Percentiles rank a stretch among this genome's conserved stretches.
phyloP scores from a whole-genome alignment of 2,888 invertebrate species.

The Dione juno region DNA sequence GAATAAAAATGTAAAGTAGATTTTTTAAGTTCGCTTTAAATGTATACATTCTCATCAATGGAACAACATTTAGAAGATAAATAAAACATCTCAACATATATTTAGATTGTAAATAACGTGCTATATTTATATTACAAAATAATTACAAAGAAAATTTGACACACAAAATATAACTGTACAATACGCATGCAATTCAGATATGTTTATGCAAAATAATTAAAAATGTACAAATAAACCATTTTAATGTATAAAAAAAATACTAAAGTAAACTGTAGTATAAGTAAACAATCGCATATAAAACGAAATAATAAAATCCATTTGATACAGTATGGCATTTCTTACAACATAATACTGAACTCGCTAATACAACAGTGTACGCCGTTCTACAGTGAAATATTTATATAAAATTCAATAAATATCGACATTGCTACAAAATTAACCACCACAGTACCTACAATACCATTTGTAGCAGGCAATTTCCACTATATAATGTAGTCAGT shows the following conservation, averaged over 20 bases:
- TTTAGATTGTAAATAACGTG: conserved; percentile 80
- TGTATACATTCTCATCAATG: not conserved
- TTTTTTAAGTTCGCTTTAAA: not conserved
- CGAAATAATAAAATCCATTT: conserved; percentile 73
- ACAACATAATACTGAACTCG: conserved; percentile 81
- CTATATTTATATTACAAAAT: conserved; percentile 84
- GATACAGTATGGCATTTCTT: conserved; percentile 79
- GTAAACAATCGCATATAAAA: conserved; percentile 67
- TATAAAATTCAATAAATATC: conserved; percentile 51
- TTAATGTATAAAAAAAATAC: conserved; percentile 61
- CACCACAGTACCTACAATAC: conserved; percentile 41
- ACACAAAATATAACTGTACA: conserved; percentile 80
- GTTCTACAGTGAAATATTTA: conserved; percentile 53
- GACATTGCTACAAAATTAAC: conserved; percentile 44
- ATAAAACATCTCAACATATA: conserved; percentile 51
- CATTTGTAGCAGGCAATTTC: conserved; percentile 38
- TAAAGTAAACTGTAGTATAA: conserved; percentile 65
- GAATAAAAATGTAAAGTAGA: not conserved
- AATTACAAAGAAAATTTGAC: conserved; percentile 81
- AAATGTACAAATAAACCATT: conserved; percentile 72
- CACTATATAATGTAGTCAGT: conserved; percentile 43
- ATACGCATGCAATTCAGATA: conserved; percentile 75
- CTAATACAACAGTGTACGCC: conserved; percentile 81
- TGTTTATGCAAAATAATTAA: conserved; percentile 65
- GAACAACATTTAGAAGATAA: not conserved